Evolutionary conservation across 2,797 vertebrate genomes (phyloP), one percentile per base, ranked within the genome.

Genomic region (Brotula barbata): DNA sequence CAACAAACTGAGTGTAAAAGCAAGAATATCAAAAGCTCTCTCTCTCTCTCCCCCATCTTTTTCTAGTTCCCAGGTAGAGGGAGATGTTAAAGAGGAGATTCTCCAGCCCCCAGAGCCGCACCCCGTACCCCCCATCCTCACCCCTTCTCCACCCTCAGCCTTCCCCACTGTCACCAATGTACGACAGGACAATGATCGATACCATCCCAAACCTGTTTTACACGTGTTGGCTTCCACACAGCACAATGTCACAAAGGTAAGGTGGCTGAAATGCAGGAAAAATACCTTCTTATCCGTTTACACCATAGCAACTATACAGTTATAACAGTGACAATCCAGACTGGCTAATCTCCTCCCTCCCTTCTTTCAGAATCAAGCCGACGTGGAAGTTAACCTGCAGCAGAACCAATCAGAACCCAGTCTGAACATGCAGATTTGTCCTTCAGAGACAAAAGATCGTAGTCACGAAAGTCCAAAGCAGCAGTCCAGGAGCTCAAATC

Each of bases 181-280:
- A 57, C 93, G 96, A 82, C 95, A 96, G 86, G 96, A 98, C 90
- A 96, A 93, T n/a, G 97, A 98, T 62, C 93, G 96, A 86, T 99
- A 99, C 87, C 97, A 99, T 66, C 97, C 96, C 69, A 98, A 98
- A 86, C 97, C 97, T 3, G 93, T 98, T 78, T 89, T 99, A 58
- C 95, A 98, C 39, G 84, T 95, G 70, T 84, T 96, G 80, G 91
- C 93, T 0, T 90, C 92, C 1, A 79, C 91, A 31, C 92, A 91
- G 37, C 76, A 80, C 5, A 77, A 73, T 1, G 37, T 41, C 0
- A 58, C 77, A 8, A 74, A 88, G 85, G 89, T 87, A 19, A 65
- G 44, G 6, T 0, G 33, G 0, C 0, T n/a, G 31, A 33, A 33
- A 33, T 33, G 31, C 31, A 33, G 31, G 11, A 7, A 33, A 7